Evolutionary conservation across 2,797 vertebrate species (phyloP).

Genomic region (Tinamus major): DNA sequence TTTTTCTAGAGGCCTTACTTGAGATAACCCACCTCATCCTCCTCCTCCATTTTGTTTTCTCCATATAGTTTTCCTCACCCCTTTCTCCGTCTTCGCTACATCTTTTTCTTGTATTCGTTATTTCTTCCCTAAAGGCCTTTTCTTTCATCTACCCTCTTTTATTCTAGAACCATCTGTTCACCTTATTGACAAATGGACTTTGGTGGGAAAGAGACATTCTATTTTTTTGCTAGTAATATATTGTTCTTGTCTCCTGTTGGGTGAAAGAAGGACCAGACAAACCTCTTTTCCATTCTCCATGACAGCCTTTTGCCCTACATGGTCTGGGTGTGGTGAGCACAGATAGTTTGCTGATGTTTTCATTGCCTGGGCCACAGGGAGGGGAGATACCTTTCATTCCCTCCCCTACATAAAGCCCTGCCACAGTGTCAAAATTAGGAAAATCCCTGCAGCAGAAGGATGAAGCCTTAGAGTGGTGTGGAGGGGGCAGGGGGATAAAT

Average conservation of each 20-base stretch:
- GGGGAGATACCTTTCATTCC: conserved; percentile 59
- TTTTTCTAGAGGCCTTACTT: neutral
- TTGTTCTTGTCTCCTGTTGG: neutral
- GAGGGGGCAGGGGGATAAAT: conserved; percentile 56
- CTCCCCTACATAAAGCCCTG: conserved; percentile 60
- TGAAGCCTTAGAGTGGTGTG: conserved; percentile 58
- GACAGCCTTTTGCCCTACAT: conserved; percentile 27
- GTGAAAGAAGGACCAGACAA: neutral
- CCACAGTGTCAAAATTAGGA: conserved; percentile 56
- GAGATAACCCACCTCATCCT: neutral
- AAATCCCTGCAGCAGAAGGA: conserved; percentile 53
- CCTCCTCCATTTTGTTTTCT: neutral
- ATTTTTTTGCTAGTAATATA: neutral
- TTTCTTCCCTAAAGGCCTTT: neutral
- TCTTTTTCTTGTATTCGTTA: neutral
- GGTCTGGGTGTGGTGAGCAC: conserved; percentile 50
- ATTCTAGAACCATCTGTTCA: neutral
- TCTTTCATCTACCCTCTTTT: neutral
- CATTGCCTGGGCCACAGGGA: conserved; percentile 57
- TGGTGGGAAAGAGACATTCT: neutral
- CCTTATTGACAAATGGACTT: neutral
- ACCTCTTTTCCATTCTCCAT: conserved; percentile 23
- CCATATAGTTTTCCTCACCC: rapidly evolving
- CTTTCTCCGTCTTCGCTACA: neutral
- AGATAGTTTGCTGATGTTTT: conserved; percentile 65